Conservation (phyloP, 2,888 invertebrate genomes). For the Lepidochitona cinerea region DNA sequence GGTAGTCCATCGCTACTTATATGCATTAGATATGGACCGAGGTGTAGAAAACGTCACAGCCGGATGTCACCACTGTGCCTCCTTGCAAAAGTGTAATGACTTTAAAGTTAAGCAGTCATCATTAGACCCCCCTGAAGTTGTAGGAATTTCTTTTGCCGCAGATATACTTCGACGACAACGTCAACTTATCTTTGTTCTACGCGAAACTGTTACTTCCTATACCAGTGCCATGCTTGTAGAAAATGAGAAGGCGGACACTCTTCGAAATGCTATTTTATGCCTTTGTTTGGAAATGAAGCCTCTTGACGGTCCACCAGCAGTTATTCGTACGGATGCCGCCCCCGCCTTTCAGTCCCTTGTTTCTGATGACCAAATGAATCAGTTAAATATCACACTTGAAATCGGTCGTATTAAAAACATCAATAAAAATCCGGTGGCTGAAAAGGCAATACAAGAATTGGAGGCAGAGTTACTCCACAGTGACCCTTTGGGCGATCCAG, state of each 20-base stretch:
- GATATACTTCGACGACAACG: constrained; percentile 37
- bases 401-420: constrained; percentile 24
- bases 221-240: constrained; percentile 19
- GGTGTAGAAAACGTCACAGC: constrained; percentile 22
- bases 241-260: constrained; percentile 10
- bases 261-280: constrained; percentile 9
- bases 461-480: constrained; percentile 36
- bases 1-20: constrained; percentile 34
- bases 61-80: constrained; percentile 35
- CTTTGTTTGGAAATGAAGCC: constrained; percentile 6
- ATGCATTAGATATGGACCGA: constrained; percentile 29
- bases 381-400: constrained; percentile 23
- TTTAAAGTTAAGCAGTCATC: constrained; percentile 31
- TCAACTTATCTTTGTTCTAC: constrained; percentile 31
- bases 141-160: constrained; percentile 39
- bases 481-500: constrained; percentile 23
- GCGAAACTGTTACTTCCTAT: constrained; percentile 32
- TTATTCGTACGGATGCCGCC: constrained; percentile 24
- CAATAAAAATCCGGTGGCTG: too few relatives aligned
- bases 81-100: constrained; percentile 29
- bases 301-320: constrained; percentile 15
- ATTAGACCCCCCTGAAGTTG: constrained; percentile 26
- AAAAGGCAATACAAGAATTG: constrained; percentile 43
- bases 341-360: constrained; percentile 21
- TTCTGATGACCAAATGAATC: constrained; percentile 9